Conservation (phyloP, 2,797 vertebrate genomes). For the Neoniphon sammara region DNA sequence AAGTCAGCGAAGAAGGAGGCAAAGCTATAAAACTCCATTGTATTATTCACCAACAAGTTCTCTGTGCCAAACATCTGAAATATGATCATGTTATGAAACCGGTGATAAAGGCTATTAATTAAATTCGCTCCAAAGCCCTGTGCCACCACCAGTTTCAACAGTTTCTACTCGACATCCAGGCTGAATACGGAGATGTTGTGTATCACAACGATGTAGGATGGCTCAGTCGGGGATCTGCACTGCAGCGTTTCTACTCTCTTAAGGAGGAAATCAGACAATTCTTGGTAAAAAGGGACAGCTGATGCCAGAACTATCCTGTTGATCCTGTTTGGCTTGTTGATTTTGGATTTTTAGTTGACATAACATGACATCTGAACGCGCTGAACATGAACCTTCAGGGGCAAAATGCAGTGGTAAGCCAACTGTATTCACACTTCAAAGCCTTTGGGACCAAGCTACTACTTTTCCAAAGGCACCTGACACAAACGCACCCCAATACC, state of each 20-base stretch:
- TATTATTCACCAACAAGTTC: constrained; percentile 51
- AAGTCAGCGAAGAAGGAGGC: constrained; percentile 43
- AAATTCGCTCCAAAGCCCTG: constrained; percentile 36
- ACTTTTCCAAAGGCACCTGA: constrained; percentile 34
- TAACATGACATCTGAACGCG: constrained; percentile 5
- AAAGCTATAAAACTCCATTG: constrained; percentile 45
- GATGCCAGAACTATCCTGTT: neutral
- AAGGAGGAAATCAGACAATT: constrained; percentile 14
- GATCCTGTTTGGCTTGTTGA: constrained; percentile 31
- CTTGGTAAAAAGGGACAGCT: constrained; percentile 14
- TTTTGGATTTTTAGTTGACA: constrained; percentile 30
- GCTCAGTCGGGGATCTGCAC: constrained; percentile 41
- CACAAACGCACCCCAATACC: constrained; percentile 10
- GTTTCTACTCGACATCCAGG: constrained; percentile 39
- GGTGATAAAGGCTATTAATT: too few relatives aligned
- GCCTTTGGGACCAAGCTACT: constrained; percentile 26
- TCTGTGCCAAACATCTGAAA: too few relatives aligned
- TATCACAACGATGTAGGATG: constrained; percentile 46
- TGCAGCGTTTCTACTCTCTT: constrained; percentile 30
- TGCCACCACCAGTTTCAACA: constrained; percentile 57
- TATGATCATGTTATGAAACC: too few relatives aligned
- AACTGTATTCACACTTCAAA: constrained; percentile 25
- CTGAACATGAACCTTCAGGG: constrained; percentile 26
- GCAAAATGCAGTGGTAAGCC: constrained; percentile 16
- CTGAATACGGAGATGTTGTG: constrained; percentile 50